These are phyloP conservation scores for Psephotus haematonotus DNA, from an alignment of 2,113 vertebrate species.

Conservation along the genomic window DNA sequence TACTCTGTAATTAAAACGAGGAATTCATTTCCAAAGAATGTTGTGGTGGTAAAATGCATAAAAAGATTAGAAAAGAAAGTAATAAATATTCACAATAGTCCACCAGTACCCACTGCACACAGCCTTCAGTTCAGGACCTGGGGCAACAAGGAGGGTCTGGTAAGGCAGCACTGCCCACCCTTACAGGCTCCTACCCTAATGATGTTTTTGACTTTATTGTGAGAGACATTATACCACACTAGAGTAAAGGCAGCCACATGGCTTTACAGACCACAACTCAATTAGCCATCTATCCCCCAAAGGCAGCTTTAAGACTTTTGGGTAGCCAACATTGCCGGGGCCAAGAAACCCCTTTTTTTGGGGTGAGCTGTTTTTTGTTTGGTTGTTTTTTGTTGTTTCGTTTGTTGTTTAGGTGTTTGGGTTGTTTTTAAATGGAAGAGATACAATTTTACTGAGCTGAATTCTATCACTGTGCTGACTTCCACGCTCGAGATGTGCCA, in stretches of 20 bases:
- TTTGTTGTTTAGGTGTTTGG: background rate
- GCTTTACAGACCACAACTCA: background rate
- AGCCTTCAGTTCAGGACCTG: background rate
- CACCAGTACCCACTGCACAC: background rate
- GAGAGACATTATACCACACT: rapidly evolving
- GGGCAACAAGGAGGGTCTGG: background rate
- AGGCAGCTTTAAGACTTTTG: background rate
- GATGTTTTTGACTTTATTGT: background rate
- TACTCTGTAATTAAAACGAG: background rate
- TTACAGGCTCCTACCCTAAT: background rate
- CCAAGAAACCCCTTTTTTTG: background rate
- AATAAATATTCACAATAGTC: background rate
- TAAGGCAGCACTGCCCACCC: background rate
- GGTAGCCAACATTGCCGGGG: background rate
- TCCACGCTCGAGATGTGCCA: background rate
- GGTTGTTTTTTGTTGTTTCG: background rate
- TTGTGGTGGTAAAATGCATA: background rate
- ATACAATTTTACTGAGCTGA: background rate
- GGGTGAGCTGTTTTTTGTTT: background rate
- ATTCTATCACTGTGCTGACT: background rate
- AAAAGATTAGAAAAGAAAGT: background rate
- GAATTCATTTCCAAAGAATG: background rate
- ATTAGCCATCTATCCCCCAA: background rate
- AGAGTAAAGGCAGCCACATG: background rate
- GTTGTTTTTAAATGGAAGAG: background rate